phyloP scores from a whole-genome alignment of 1,140 invertebrate genomes.

The Sipha flava region DNA sequence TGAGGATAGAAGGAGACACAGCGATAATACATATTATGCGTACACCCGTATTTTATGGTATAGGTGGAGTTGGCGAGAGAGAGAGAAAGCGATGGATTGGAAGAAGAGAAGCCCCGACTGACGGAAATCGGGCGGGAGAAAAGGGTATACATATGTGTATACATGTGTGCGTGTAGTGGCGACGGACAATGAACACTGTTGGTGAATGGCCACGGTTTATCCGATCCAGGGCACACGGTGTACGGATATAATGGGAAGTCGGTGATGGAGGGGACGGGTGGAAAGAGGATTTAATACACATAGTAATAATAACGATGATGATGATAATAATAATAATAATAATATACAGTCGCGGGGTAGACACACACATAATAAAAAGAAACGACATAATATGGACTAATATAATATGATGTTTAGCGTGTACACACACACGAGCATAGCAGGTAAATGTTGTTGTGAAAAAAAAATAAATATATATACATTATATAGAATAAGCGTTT shows the following conservation, averaged over 20 bases:
- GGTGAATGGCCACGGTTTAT: slow-evolving; percentile 8
- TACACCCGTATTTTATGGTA: too few relatives aligned
- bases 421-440: background rate
- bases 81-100: background rate
- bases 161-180: background rate
- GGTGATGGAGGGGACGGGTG: background rate
- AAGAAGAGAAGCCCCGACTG: too few relatives aligned
- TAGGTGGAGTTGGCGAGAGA: background rate
- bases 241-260: background rate
- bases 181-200: background rate
- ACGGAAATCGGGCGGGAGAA: background rate
- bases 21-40: too few relatives aligned
- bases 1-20: background rate
- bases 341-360: slow-evolving; percentile 18
- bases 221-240: slow-evolving; percentile 11
- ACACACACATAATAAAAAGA: slow-evolving; percentile 15
- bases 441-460: slow-evolving; percentile 32
- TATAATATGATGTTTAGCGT: slow-evolving; percentile 29
- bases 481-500: slow-evolving; percentile 23
- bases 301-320: slow-evolving; percentile 9
- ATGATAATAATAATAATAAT: slow-evolving; percentile 1
- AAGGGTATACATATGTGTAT: background rate
- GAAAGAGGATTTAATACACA: slow-evolving; percentile 22
- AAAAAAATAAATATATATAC: background rate
- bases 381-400: slow-evolving; percentile 30